These are phyloP conservation scores for Eupelmus urozonus DNA, from an alignment of 2,888 invertebrate species.

Conservation along the genomic window DNA sequence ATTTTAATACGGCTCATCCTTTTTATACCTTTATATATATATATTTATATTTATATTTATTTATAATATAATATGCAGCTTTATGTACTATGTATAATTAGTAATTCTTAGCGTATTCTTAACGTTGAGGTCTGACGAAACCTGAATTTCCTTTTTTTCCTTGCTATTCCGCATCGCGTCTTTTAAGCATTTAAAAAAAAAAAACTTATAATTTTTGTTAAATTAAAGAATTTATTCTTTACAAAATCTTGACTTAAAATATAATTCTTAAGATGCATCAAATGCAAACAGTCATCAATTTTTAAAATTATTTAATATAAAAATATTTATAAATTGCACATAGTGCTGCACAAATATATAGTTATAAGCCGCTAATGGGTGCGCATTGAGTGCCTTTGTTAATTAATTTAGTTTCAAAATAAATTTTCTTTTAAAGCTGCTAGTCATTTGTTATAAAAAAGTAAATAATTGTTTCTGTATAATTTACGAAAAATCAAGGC, in stretches of 20 bases:
- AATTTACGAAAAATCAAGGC: neutral
- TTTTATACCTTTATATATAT: slow-evolving; percentile 64
- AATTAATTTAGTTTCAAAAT: neutral
- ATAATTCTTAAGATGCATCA: slow-evolving; percentile 13
- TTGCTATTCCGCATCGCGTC: slow-evolving; percentile 24
- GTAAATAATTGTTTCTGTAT: neutral
- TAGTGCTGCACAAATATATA: neutral
- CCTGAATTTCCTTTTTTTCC: slow-evolving; percentile 72
- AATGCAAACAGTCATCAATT: slow-evolving; percentile 2
- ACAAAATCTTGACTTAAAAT: too few relatives aligned
- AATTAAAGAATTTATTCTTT: neutral
- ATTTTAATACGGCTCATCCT: slow-evolving; percentile 73
- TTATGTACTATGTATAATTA: slow-evolving; percentile 68
- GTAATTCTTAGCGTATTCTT: slow-evolving; percentile 70
- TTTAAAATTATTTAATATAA: slow-evolving; percentile 8
- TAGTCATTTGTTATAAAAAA: neutral
- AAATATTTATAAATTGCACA: slow-evolving; percentile 38
- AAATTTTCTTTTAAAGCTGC: neutral
- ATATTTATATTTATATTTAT: slow-evolving; percentile 65
- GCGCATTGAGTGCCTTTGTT: neutral
- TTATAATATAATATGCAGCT: slow-evolving; percentile 66
- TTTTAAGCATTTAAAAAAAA: slow-evolving; percentile 1
- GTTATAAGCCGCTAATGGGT: slow-evolving; percentile 7
- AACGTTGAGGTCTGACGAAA: slow-evolving; percentile 76
- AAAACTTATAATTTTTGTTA: neutral